Percentiles rank a stretch among this genome's conserved stretches.
phyloP scores from a whole-genome alignment of 2,113 vertebrate genomes.

The Dasyornis broadbenti region DNA sequence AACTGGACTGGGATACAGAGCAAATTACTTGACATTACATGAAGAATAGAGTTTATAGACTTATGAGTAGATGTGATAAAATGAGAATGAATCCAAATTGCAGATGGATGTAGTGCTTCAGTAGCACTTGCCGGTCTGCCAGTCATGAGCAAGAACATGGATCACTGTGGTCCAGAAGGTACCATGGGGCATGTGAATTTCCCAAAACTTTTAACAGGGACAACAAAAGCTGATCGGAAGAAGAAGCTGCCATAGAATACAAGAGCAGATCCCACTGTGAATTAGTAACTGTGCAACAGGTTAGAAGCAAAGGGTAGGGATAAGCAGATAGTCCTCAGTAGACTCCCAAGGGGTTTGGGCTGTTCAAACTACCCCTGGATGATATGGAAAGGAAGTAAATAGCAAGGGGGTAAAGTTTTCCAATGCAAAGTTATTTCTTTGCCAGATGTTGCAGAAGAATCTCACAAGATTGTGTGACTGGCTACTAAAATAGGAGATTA shows the following conservation, averaged over 20 bases:
- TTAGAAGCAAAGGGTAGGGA: background rate
- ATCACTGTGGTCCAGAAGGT: background rate
- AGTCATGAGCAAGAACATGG: background rate
- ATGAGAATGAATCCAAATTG: background rate
- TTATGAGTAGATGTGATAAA: background rate
- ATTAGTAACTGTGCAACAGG: background rate
- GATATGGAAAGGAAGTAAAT: background rate
- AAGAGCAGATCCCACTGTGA: background rate
- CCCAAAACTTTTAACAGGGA: background rate
- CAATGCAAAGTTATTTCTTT: background rate
- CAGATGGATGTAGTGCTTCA: background rate
- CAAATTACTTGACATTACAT: background rate
- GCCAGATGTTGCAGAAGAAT: background rate
- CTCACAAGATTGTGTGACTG: background rate
- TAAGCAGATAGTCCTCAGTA: background rate
- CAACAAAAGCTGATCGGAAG: background rate
- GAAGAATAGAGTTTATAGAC: background rate
- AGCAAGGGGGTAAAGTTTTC: background rate
- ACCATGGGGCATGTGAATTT: background rate
- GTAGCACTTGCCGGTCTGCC: background rate
- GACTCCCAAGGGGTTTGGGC: background rate
- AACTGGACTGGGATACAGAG: background rate
- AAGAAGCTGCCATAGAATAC: background rate
- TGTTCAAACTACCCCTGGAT: background rate
- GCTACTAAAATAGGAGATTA: background rate